Percentiles rank a stretch among this genome's conserved stretches.
phyloP scores from a whole-genome alignment of 1,140 invertebrate species.

The Caligus rogercresseyi region DNA sequence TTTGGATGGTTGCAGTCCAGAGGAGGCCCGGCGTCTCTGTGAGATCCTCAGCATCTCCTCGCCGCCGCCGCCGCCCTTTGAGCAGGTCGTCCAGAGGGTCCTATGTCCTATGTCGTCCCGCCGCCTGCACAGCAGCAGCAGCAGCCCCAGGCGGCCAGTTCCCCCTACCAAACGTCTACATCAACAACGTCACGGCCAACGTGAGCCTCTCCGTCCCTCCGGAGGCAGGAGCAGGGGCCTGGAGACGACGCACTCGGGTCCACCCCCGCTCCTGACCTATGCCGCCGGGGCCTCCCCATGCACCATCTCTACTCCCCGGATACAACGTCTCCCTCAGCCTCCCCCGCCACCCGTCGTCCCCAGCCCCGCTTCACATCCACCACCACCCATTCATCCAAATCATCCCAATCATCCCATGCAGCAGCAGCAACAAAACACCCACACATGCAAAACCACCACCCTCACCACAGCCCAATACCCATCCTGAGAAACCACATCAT shows the following conservation, averaged over 20 bases:
- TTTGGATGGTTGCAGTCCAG: background rate
- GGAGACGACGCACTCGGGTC: background rate
- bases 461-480: background rate
- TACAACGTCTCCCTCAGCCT: background rate
- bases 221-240: background rate
- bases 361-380: background rate
- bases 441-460: background rate
- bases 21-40: background rate
- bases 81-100: background rate
- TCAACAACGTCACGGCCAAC: conserved; percentile 14
- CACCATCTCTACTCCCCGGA: background rate
- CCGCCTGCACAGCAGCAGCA: background rate
- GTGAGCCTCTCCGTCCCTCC: background rate
- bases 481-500: background rate
- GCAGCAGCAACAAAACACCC: background rate
- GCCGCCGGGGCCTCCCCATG: background rate
- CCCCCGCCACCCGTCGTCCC: background rate
- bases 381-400: background rate
- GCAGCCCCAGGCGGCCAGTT: background rate
- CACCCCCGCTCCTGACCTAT: background rate
- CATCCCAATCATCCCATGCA: background rate
- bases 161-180: conserved; percentile 9
- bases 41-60: background rate
- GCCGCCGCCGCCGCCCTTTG: background rate
- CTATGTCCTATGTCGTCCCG: too few species aligned